Percentiles rank a stretch among this genome's conserved stretches.
Conservation (phyloP, 2,113 vertebrate species). For the Thamnophis sirtalis region DNA sequence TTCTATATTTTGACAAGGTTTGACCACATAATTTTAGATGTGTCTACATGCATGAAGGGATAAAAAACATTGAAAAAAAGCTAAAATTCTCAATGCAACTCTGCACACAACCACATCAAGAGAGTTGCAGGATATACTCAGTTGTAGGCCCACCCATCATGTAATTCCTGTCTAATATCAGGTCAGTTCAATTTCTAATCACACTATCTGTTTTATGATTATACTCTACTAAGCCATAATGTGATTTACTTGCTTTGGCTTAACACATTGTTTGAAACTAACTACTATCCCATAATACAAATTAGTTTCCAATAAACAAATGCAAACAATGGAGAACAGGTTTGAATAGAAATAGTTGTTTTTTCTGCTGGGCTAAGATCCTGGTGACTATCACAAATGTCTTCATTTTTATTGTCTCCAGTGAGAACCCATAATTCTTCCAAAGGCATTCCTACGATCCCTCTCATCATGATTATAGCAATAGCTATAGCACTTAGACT, state of each 20-base stretch:
- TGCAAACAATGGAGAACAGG: background rate
- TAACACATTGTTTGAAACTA: background rate
- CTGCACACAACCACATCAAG: background rate
- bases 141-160: background rate
- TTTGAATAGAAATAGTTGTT: background rate
- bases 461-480: background rate
- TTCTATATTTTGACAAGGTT: background rate
- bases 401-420: background rate
- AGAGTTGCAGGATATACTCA: background rate
- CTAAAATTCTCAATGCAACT: background rate
- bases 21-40: background rate
- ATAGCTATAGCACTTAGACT: no score
- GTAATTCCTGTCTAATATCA: background rate
- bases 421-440: background rate
- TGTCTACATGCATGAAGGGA: background rate
- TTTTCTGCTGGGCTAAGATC: background rate
- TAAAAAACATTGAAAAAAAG: background rate
- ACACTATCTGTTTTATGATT: background rate
- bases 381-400: background rate
- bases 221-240: background rate
- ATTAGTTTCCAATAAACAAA: background rate
- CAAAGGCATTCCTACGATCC: background rate
- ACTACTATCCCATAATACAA: background rate
- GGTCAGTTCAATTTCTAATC: background rate
- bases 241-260: background rate